Evolutionary conservation across 1,140 invertebrate species (phyloP).

Genomic region (Apis laboriosa): DNA sequence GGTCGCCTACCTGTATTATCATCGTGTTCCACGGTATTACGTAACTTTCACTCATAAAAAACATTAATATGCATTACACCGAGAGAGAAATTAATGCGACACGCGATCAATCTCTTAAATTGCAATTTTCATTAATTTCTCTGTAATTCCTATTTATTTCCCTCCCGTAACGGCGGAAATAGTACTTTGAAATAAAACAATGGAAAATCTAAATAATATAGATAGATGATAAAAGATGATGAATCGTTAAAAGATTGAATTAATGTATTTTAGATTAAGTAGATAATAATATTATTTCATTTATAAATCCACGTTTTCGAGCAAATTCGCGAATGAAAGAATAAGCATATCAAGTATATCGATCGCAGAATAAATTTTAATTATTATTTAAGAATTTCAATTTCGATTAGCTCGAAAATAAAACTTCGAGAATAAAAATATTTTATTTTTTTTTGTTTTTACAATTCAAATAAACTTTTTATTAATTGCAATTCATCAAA

Average conservation of each 20-base stretch:
- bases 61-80: neutral
- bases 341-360: no score
- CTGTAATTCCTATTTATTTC: conserved; percentile 5
- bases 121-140: conserved; percentile 3
- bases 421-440: no score
- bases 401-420: no score
- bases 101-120: neutral
- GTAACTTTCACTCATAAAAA: conserved; percentile 3
- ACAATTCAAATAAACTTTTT: no score
- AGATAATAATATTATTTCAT: no score
- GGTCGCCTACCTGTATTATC: neutral
- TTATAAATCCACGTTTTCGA: no score
- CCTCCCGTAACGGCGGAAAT: neutral
- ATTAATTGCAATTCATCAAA: no score
- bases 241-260: neutral
- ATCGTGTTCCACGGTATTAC: neutral
- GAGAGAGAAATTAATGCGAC: neutral
- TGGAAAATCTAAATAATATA: neutral
- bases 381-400: no score
- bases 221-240: neutral
- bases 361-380: no score
- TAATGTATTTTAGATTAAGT: no score
- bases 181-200: neutral
- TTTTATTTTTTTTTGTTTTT: no score
- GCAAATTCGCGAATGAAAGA: no score